Conservation (phyloP, 2,113 vertebrate genomes). For the Macrotus californicus region DNA sequence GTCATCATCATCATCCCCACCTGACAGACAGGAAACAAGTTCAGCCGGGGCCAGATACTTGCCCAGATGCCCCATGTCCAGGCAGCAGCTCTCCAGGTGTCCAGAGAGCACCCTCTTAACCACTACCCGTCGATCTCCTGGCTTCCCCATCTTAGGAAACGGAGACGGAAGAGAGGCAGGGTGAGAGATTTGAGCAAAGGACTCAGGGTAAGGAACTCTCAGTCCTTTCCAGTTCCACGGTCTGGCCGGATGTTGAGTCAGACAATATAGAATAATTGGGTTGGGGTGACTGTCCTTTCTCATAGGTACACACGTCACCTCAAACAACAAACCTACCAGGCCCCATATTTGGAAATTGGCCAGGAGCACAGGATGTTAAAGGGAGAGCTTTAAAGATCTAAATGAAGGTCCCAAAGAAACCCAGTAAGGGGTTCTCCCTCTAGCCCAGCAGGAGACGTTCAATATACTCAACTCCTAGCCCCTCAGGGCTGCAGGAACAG, state of each 20-base stretch:
- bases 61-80: neutral
- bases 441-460: neutral
- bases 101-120: neutral
- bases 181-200: neutral
- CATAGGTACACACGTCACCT: neutral
- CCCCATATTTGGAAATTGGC: neutral
- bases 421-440: neutral
- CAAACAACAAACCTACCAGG: neutral
- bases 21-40: neutral
- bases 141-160: neutral
- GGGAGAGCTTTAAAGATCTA: neutral
- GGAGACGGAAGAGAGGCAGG: neutral
- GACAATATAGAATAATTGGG: neutral
- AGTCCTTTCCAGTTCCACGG: neutral
- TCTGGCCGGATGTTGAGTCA: neutral
- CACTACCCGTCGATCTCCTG: fast-evolving
- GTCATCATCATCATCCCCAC: neutral
- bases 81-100: neutral
- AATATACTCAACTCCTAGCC: fast-evolving
- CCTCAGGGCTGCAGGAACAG: neutral
- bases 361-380: neutral
- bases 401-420: neutral
- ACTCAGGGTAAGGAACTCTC: neutral
- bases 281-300: neutral
- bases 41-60: neutral